Base-by-base conservation (phyloP, 2,113 vertebrate species). In the Paradisaea rubra region DNA sequence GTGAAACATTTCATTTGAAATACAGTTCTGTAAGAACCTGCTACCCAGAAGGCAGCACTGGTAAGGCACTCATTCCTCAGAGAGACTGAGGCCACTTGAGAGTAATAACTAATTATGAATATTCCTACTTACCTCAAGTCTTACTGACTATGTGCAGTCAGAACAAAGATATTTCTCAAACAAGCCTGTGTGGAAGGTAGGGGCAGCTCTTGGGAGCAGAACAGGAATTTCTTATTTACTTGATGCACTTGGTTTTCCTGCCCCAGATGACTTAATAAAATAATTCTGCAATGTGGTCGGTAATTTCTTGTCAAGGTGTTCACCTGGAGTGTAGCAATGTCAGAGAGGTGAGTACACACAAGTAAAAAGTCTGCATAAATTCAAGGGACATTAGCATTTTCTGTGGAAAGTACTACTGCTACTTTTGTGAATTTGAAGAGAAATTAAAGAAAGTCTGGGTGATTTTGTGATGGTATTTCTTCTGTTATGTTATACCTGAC, bases 41-140 rank as follows among this genome's bases (percentile, higher is more conserved):
- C 6, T 45, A 22, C 11, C 9, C 23, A 47, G 65, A 81, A 30
- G 31, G 11, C 33, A 78, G 42, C 57, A 71, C 27, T 9, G 8
- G 7, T 24, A 54, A 35, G 15, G 33, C 21, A 20, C 5, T 69
- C 18, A 31, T 19, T 85, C 15, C 25, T 64, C n/a, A 84, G 41
- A 17, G 65, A 87, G 31, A 57, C 18, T 31, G 25, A 57, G 52
- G 59, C 49, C 79, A 77, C 54, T n/a, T 61, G 47, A 81, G 39
- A 80, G 25, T 35, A 81, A 57, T 78, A 70, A 49, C 15, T 86
- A 72, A 61, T 89, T 85, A 66, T 19, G 52, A 54, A 42, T 93
- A 37, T 86, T 76, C 35, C 20, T 13, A 13, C 33, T 60, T 72
- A 30, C 4, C 28, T 77, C 39, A 42, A 78, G 33, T 21, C 25